A percentile compares a stretch with the other conserved stretches of the same genome.
These are phyloP conservation scores for Rhynchomys soricoides DNA, from an alignment of 2,113 vertebrate genomes.

Conservation along the genomic window DNA sequence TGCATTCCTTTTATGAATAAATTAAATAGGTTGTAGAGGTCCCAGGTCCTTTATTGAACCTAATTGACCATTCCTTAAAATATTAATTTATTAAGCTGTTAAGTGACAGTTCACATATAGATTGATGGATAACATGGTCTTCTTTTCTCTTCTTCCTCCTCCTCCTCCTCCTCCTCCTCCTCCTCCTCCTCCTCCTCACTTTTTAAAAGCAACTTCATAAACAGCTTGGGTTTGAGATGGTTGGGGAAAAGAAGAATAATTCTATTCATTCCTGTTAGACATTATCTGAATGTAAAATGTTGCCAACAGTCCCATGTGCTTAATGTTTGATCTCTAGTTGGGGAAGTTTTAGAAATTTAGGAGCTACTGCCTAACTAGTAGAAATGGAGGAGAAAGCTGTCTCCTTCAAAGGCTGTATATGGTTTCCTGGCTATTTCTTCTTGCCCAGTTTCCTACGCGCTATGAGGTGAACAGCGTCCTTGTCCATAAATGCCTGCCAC, in stretches of 20 bases:
- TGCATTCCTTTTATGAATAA: background rate
- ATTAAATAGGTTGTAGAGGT: background rate
- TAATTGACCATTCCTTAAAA: background rate
- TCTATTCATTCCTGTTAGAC: background rate
- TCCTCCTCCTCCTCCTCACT: background rate
- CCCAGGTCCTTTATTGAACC: background rate
- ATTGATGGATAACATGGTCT: background rate
- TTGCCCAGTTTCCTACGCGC: background rate
- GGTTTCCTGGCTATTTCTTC: background rate
- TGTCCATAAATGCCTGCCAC: background rate
- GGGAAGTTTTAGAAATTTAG: background rate
- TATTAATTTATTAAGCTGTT: background rate
- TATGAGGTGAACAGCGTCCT: background rate
- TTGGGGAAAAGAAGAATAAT: accelerated
- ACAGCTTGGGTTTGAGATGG: background rate
- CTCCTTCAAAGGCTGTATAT: background rate
- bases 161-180: too few species aligned
- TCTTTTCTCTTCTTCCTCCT: too few species aligned
- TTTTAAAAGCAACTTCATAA: background rate
- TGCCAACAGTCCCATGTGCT: background rate
- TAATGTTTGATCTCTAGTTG: background rate
- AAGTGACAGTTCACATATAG: background rate
- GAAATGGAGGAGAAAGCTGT: background rate
- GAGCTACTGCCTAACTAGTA: background rate
- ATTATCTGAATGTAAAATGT: background rate